Base-by-base conservation (phyloP, 1,140 invertebrate genomes). In the Lucilia cuprina region DNA sequence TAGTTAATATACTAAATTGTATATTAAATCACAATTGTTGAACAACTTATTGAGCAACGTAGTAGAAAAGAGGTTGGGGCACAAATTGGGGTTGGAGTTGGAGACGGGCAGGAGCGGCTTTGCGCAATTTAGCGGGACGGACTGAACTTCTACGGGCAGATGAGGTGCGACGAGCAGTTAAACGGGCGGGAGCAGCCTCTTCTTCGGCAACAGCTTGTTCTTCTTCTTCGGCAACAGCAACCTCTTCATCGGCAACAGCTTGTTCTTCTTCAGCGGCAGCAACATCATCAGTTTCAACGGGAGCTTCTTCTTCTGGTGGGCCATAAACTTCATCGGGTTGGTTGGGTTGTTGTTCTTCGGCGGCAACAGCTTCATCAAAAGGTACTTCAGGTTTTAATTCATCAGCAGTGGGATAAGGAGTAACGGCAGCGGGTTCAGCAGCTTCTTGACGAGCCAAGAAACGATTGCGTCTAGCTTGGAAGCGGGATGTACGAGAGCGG, bases 361-460 rank as follows among this genome's bases (percentile, higher is more conserved):
- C 30, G 17, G 87, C 87, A 13, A 85, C 87, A 30, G 88, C 87
- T 84, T 90, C 89, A 35, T 90, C 86, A 80, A 90, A 90, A 5
- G 89, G 89, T 65, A 90, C 87, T 74, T 90, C 89, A 21, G 89
- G 89, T 25, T 90, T 90, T 13, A 90, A 85, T 70, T 90, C 89
- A 60, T 90, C 89, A 3, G 88, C 88, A 12, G 86, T 86, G n/a
- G 89, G 89, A 84, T 90, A 90, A 12, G 89, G 89, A 2, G 89
- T 90, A 47, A 90, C 89, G 3, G 84, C 88, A 35, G 87, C 88
- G 78, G 85, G 87, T 49, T 80, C 77, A 41, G 74, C 74, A 84
- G 21, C 77, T 80, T 90, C 89, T 84, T 90, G 89, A 30, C 89
- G 89, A 3, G 89, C 89, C 35, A 85, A 87, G 83, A 87, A 87